Conservation (phyloP, 2,113 vertebrate species). For the Misgurnus anguillicaudatus region DNA sequence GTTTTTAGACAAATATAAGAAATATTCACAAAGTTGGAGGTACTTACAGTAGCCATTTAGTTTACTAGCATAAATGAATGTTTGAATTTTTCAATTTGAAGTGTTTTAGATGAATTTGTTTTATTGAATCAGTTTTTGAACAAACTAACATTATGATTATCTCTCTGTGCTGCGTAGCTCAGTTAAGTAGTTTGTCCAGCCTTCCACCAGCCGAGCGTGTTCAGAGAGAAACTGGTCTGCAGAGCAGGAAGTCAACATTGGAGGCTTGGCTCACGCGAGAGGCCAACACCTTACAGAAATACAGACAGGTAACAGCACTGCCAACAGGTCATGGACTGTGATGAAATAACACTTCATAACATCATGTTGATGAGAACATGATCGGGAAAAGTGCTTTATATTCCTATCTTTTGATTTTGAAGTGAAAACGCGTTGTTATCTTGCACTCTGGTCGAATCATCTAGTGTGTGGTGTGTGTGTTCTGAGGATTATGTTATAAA, state of each 20-base stretch:
- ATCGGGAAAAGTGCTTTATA: background rate
- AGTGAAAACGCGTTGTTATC: too few species aligned
- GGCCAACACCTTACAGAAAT: conserved; percentile 89
- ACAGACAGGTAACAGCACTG: conserved; percentile 80
- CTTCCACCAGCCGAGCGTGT: conserved; percentile 85
- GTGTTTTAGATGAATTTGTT: too few species aligned
- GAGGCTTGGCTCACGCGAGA: conserved; percentile 81
- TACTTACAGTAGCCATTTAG: too few species aligned
- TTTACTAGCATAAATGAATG: too few species aligned
- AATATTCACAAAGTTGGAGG: too few species aligned
- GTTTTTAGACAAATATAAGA: too few species aligned
- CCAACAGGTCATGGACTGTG: background rate
- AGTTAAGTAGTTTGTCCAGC: conserved; percentile 83
- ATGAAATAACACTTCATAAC: background rate
- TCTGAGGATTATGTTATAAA: too few species aligned
- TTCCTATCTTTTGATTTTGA: background rate
- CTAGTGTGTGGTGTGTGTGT: too few species aligned
- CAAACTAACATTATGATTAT: background rate
- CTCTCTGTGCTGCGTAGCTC: conserved; percentile 71
- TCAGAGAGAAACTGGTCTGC: conserved; percentile 75
- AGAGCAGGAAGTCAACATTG: conserved; percentile 79
- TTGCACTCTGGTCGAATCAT: too few species aligned
- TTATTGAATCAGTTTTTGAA: too few species aligned
- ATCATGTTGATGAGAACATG: background rate
- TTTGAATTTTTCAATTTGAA: too few species aligned